phyloP scores from a whole-genome alignment of 2,797 vertebrate genomes.

The Hyperoplus lanceolatus region DNA sequence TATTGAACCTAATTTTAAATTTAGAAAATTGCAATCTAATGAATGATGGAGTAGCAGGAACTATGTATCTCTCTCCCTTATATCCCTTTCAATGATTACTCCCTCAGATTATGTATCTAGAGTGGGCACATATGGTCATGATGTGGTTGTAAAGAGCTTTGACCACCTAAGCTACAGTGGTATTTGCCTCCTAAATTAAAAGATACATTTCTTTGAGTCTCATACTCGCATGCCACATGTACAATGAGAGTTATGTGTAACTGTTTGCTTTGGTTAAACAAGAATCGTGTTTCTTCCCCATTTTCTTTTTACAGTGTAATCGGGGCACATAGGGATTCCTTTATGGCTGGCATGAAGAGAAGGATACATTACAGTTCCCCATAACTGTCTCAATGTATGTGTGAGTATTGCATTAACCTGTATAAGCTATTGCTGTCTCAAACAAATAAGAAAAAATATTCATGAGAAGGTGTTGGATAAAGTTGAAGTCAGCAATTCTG shows the following conservation, averaged over 20 bases:
- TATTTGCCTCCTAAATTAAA: not conserved
- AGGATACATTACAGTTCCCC: slow-evolving; percentile 1
- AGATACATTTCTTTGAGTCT: not conserved
- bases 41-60: not conserved
- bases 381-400: not conserved
- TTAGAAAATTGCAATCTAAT: not conserved
- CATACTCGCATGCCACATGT: not conserved
- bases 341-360: not conserved
- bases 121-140: not conserved
- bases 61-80: no score
- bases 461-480: not conserved
- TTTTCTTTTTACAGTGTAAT: not conserved
- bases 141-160: not conserved
- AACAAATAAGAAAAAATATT: not conserved
- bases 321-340: not conserved
- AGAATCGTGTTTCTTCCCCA: not conserved
- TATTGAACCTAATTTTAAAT: not conserved
- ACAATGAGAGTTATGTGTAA: not conserved
- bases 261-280: not conserved
- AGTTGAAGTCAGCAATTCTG: no score
- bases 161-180: not conserved
- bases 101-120: not conserved
- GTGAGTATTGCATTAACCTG: not conserved
- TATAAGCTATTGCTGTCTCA: not conserved
- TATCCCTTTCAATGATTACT: not conserved